Evolutionary conservation across 2,888 invertebrate species (phyloP).

Genomic region (Morpho achilles): DNA sequence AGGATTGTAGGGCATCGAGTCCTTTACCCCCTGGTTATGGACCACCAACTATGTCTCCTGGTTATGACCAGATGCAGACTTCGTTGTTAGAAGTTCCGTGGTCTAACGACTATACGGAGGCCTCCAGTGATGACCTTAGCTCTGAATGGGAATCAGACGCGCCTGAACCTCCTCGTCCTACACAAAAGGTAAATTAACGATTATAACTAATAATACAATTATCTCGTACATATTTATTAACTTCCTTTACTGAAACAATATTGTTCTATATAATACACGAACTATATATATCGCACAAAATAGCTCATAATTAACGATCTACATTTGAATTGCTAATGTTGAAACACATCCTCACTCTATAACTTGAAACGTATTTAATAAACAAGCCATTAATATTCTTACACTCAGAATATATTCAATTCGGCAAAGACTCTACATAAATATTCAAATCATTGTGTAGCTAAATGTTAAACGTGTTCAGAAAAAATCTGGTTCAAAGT

Average conservation of each 20-base stretch:
- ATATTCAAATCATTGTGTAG: too few species aligned
- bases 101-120: slow-evolving; percentile 90
- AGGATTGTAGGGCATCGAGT: slow-evolving; percentile 74
- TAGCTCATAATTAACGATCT: slow-evolving; percentile 32
- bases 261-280: too few species aligned
- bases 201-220: neutral
- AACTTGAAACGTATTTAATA: slow-evolving; percentile 17
- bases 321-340: slow-evolving; percentile 35
- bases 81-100: slow-evolving; percentile 87
- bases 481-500: neutral
- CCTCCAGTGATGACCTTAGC: slow-evolving; percentile 94
- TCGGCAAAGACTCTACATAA: neutral
- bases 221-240: too few species aligned
- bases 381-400: slow-evolving; percentile 2
- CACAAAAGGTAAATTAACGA: slow-evolving; percentile 54
- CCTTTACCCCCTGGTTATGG: slow-evolving; percentile 71
- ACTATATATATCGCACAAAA: slow-evolving; percentile 20
- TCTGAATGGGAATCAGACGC: slow-evolving; percentile 95
- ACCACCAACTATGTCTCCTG: slow-evolving; percentile 72
- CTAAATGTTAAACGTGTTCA: too few species aligned
- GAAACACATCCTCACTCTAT: slow-evolving; percentile 20
- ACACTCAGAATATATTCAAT: neutral
- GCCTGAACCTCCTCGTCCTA: slow-evolving; percentile 74
- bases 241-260: too few species aligned
- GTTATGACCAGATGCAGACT: slow-evolving; percentile 90